Base-by-base conservation (phyloP, 64 coral and sea anemone species). In the Montipora cactus region DNA sequence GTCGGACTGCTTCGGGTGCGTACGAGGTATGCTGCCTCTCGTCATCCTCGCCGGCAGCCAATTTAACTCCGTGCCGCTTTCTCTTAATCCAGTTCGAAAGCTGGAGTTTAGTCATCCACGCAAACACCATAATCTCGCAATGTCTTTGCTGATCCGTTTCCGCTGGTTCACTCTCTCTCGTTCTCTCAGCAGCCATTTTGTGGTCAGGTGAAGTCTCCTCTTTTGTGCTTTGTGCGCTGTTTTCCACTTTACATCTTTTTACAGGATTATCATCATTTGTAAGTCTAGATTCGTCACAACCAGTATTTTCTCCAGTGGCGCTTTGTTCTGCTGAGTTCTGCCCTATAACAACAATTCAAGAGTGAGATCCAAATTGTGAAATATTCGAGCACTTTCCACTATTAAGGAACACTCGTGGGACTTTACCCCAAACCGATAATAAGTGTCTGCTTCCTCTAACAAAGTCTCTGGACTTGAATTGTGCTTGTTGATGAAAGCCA, bases 281-380 rank as follows among this genome's bases (percentile, higher is more conserved):
- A 71, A 18, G 5, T 68, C 4, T 70, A 8, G 9, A 49, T 11
- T 49, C 19, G 4, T 86, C 47, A 86, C 23, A 86, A 16, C 82
- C 82, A 86, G 44, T 50, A 86, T 13, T 70, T 86, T 5, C 71
- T 86, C 82, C 82, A 86, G 66, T 86, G 46, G 18, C 82, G 82
- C n/a, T 86, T 84, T 48, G 81, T 37, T 37, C 61, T 67, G 61
- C 25, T 86, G 62, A 86, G 44, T 22, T 49, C 15, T 19, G 10
- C 23, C 62, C 82, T 86, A 4, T 49, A 71, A 67, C 81, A n/a
- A 3, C 11, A n/a, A 9, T 9, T 0, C 53, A 57, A 69, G 5
- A 10, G 21, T 19, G 47, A 16, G 16, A 84, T 47, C 14, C 16
- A 68, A 70, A 70, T 15, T 10, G 8, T 77, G 75, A 5, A 45